Base-by-base conservation (phyloP, 64 coral and sea anemone genomes). In the Trachythela sp. region DNA sequence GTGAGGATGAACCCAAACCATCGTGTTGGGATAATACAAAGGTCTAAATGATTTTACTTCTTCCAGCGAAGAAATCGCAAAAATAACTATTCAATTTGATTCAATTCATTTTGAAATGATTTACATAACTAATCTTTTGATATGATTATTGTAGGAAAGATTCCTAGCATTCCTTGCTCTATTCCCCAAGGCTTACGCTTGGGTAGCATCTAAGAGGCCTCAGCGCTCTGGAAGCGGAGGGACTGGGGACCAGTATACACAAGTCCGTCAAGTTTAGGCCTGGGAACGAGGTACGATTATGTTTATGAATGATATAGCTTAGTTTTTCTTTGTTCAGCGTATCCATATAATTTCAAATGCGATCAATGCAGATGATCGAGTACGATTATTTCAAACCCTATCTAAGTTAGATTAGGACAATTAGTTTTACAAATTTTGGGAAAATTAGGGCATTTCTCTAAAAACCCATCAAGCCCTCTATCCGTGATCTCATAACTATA, bases 331-430 rank as follows among this genome's bases (percentile, higher is more conserved):
- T n/a, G n/a, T n/a, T n/a, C n/a, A n/a, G n/a, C n/a, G n/a, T n/a
- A n/a, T n/a, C n/a, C n/a, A n/a, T n/a, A n/a, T n/a, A n/a, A n/a
- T n/a, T n/a, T n/a, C n/a, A n/a, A n/a, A n/a, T n/a, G n/a, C n/a
- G n/a, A n/a, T n/a, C n/a, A n/a, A n/a, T n/a, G n/a, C n/a, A n/a
- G n/a, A n/a, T n/a, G n/a, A 45, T 45, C 42, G 4, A 11, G 42
- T 45, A 11, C 4, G 42, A 45, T 45, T 45, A 45, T 11, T 45
- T 45, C 42, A 45, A 45, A 6, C 42, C 42, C 4, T n/a, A n/a
- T n/a, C n/a, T n/a, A n/a, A n/a, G n/a, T n/a, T 64, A 95, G 37
- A 14, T 88, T 60, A n/a, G 91, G 92, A 85, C 96, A 99, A 86
- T 99, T 93, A 30, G 92, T 89, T 9, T 94, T 94, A 32, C 91